Evolutionary conservation across 2,113 vertebrate species (phyloP), one percentile per base, ranked within the genome.

Genomic region (Lagopus leucura): DNA sequence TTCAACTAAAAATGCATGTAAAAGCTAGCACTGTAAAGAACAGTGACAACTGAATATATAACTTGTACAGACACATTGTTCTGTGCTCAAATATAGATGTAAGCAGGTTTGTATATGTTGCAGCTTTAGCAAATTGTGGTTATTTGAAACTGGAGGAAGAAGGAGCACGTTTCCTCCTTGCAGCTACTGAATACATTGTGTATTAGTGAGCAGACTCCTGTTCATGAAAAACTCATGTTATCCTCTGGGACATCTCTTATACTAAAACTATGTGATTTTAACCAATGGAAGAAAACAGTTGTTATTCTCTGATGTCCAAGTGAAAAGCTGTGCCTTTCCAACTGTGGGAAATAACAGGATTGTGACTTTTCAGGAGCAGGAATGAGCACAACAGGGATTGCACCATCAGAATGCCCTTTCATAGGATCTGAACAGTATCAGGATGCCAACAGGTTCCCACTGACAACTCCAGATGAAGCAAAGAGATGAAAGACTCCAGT

Each of bases 371-470:
- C 43, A 85, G 32, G 38, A 74, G 18, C 24, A 69, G 9, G 16
- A 4, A n/a, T 36, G 30, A 82, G 6, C 7, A 54, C 3, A 15
- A 5, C 2, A 1, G 4, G 5, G 2, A 30, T 1, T 2, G 65
- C 28, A 57, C 15, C 25, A 52, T 2, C 28, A 73, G 8, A 20
- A 28, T 8, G 1, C 22, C 6, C 4, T 64, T 10, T 6, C 12
- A 30, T 13, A 54, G 45, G 21, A 48, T 27, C 34, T 40, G 19
- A 57, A 25, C 10, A 27, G 55, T 4, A 2, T 40, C 55, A 63
- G 34, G 6, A 71, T 17, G 8, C 4, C 36, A 85, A 11, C 4
- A 47, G 19, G 48, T 69, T 69, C 32, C 22, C 25, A 30, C 1
- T 42, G 34, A 63, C 9, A 11, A 2, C 4, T 7, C 21, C 47